phyloP scores from a whole-genome alignment of 2,113 vertebrate species.

The Recurvirostra avosetta region DNA sequence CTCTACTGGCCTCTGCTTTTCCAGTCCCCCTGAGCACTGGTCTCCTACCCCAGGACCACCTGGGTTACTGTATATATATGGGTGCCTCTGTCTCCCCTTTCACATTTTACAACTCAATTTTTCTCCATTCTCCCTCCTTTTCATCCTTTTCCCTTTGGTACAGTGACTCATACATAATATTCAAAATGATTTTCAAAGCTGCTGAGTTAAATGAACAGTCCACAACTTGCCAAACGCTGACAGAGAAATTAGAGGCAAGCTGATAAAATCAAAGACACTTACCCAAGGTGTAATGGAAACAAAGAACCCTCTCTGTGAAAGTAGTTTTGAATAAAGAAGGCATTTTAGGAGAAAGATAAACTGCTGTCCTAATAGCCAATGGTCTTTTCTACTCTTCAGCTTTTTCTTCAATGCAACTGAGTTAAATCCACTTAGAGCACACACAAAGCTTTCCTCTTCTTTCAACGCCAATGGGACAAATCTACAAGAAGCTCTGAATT shows the following conservation, averaged over 20 bases:
- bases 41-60: not conserved
- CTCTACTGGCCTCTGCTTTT: not conserved
- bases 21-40: not conserved
- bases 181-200: conserved; percentile 20
- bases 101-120: not conserved
- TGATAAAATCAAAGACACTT: conserved; percentile 30
- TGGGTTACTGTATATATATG: not conserved
- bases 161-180: not conserved
- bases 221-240: not conserved
- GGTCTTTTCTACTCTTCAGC: not conserved
- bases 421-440: not conserved
- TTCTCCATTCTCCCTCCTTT: not conserved
- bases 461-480: not conserved
- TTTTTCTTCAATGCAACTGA: not conserved
- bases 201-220: not conserved
- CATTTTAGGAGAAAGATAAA: not conserved
- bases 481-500: not conserved
- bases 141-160: not conserved
- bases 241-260: not conserved
- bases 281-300: conserved; percentile 22
- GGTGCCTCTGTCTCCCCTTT: not conserved
- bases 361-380: not conserved
- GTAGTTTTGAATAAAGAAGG: not conserved
- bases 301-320: not conserved
- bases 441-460: not conserved